Evolutionary conservation across 1,140 invertebrate species (phyloP).

Genomic region (Rhagoletis zephyria): DNA sequence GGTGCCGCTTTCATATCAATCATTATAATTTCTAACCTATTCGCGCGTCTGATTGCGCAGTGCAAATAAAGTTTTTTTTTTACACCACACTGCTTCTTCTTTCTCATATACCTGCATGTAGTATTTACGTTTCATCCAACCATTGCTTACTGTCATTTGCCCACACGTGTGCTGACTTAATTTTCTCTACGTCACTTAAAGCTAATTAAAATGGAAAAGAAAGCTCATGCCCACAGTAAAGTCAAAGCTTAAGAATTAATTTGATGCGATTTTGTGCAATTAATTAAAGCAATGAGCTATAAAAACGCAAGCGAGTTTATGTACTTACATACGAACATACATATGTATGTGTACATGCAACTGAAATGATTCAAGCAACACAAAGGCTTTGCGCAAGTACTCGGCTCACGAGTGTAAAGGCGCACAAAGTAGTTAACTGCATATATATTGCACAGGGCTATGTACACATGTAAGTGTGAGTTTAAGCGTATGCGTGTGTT

Average conservation of each 20-base stretch:
- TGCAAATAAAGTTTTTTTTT: too few species aligned
- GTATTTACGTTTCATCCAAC: not conserved
- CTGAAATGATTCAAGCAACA: too few species aligned
- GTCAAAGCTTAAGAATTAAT: conserved; percentile 29
- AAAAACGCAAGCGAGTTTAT: not conserved
- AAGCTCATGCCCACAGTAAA: not conserved
- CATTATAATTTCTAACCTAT: too few species aligned
- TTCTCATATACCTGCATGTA: too few species aligned
- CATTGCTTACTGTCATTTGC: not conserved
- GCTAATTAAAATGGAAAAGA: conserved; percentile 20
- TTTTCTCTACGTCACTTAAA: not conserved
- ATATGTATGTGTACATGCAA: not conserved
- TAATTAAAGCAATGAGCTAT: not conserved
- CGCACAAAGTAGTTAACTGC: not conserved
- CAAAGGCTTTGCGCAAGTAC: not conserved
- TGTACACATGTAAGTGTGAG: not conserved
- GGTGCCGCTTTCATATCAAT: too few species aligned
- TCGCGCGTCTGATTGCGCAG: too few species aligned
- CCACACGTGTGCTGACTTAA: not conserved
- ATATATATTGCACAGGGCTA: too few species aligned
- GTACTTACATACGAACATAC: not conserved
- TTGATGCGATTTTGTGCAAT: conserved; percentile 4
- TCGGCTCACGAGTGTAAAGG: not conserved
- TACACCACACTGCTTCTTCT: too few species aligned
- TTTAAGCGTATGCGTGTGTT: not conserved